Evolutionary conservation across 2,113 vertebrate species (phyloP), one percentile per base, ranked within the genome.

Genomic region (Columba janthina): DNA sequence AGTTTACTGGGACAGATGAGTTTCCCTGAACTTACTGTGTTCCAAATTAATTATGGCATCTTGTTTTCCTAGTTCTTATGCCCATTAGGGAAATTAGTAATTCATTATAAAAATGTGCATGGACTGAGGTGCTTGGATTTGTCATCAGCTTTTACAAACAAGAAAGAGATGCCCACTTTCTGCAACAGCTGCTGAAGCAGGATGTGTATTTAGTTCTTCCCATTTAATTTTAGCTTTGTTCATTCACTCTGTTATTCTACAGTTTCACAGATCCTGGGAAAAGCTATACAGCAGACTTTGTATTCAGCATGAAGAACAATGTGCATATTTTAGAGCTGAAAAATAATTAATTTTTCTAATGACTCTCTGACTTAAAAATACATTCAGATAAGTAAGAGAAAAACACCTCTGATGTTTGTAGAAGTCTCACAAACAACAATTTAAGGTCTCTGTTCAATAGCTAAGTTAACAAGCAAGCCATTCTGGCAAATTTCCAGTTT

Each of bases 11-110:
- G 42, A 77, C 46, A 85, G 81, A 92, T 80, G 46, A 76, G n/a
- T 94, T 92, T 95, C 78, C 19, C 56, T 92, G 85, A 81, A 80
- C 13, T 71, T 88, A 85, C 7, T 88, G 81, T 94, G 36, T 61
- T 96, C 65, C 60, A 89, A 91, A 97, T 95, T 91, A 94, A 93
- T 50, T 53, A 84, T 74, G 75, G 77, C 87, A 94, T 67, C 67
- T 95, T 94, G 82, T 90, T 95, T 96, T 94, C 53, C 78, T 96
- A 75, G 34, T 93, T 94, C 57, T 91, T 84, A 71, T 65, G 28
- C 51, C 60, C 93, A 75, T 94, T 95, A 96, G 62, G 81, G 72
- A 92, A 94, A 94, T 60, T 22, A 69, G 90, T 94, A 95, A 94
- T 94, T 95, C 69, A 94, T 94, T 84, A 57, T 77, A 71, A 73